Evolutionary conservation across 1,140 invertebrate species (phyloP).

Genomic region (Scylla paramamosain): DNA sequence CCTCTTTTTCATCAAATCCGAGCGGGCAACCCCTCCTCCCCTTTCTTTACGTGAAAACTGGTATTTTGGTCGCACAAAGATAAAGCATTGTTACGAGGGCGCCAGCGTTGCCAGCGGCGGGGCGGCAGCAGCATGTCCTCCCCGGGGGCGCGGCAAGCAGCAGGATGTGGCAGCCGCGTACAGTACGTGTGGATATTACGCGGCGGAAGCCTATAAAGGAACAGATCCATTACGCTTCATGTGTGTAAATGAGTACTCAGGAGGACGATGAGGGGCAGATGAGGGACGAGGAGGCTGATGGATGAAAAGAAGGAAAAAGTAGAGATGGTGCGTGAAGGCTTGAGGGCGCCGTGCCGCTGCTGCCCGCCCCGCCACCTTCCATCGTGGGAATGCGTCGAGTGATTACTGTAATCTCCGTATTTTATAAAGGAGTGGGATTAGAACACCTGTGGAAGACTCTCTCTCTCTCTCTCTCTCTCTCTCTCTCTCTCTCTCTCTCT

Average conservation of each 20-base stretch:
- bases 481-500: background rate
- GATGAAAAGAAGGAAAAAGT: background rate
- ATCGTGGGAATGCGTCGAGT: background rate
- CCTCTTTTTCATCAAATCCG: constrained; percentile 71
- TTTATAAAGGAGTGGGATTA: constrained; percentile 24
- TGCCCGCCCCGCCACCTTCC: background rate
- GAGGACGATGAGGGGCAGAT: background rate
- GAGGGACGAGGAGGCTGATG: background rate
- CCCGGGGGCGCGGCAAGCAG: background rate
- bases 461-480: background rate
- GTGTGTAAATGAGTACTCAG: background rate
- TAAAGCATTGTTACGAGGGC: constrained; percentile 65
- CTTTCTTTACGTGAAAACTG: constrained; percentile 73
- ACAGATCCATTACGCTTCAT: background rate
- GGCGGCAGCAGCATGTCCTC: background rate
- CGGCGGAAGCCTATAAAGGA: background rate
- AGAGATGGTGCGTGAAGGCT: background rate
- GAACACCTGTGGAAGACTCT: constrained; percentile 20
- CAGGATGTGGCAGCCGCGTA: too few relatives aligned
- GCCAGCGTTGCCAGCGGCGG: background rate
- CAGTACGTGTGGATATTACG: background rate
- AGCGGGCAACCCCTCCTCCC: constrained; percentile 55
- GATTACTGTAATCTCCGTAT: constrained; percentile 27
- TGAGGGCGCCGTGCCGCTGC: background rate
- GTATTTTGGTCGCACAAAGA: constrained; percentile 72